Conservation (phyloP, 2,113 vertebrate genomes). For the Tinamus guttatus region DNA sequence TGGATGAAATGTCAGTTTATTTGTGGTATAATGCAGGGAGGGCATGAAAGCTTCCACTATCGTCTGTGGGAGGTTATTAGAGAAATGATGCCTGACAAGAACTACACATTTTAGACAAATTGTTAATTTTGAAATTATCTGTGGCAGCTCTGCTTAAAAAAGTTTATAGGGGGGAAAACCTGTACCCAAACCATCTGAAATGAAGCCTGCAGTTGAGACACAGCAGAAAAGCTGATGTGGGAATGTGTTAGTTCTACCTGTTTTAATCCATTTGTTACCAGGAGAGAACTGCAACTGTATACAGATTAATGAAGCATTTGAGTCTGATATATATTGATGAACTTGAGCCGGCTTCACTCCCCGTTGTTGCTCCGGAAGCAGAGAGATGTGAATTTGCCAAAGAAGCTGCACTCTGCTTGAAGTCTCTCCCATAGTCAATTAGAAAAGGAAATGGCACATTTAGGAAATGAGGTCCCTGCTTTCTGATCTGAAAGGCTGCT, state of each 20-base stretch:
- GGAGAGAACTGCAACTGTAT: not conserved
- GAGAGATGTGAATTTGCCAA: slow-evolving; percentile 20
- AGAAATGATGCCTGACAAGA: slow-evolving; percentile 20
- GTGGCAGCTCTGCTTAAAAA: slow-evolving; percentile 7
- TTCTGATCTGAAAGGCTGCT: slow-evolving; percentile 24
- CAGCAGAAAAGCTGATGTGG: not conserved
- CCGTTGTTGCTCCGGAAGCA: slow-evolving; percentile 11
- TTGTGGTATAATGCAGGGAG: not conserved
- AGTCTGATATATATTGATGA: slow-evolving; percentile 22
- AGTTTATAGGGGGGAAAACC: slow-evolving; percentile 1
- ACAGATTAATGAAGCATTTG: slow-evolving; percentile 47
- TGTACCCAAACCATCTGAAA: slow-evolving; percentile 34
- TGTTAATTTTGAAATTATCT: slow-evolving; percentile 60
- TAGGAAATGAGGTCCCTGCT: slow-evolving; percentile 26
- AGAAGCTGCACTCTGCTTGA: not conserved
- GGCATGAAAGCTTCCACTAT: not conserved
- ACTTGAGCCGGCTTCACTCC: not conserved
- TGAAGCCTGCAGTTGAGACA: slow-evolving; percentile 34
- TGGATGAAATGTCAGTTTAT: slow-evolving; percentile 55
- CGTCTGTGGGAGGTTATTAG: slow-evolving; percentile 32
- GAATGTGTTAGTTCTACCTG: slow-evolving; percentile 56
- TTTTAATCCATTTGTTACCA: slow-evolving; percentile 45
- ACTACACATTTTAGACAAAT: not conserved
- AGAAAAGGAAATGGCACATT: slow-evolving; percentile 50
- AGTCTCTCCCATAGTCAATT: slow-evolving; percentile 19